Conservation (phyloP, 2,888 invertebrate species). For the Latheticus oryzae region DNA sequence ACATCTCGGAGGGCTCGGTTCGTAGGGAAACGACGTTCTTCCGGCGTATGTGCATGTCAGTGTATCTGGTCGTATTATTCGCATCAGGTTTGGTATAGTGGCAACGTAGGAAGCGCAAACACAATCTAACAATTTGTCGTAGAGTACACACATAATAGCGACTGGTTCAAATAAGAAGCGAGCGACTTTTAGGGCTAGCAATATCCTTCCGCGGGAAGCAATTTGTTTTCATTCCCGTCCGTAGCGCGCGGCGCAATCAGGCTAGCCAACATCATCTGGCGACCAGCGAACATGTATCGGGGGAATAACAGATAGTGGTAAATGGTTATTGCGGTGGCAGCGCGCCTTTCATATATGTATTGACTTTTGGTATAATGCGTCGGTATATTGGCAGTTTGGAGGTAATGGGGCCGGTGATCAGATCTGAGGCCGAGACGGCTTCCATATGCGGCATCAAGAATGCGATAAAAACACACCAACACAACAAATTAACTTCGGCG, state of each 20-base stretch:
- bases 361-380: constrained; percentile 64
- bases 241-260: constrained; percentile 50
- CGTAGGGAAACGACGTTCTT: constrained; percentile 34
- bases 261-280: constrained; percentile 60
- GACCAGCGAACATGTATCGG: constrained; percentile 60
- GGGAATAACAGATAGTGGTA: constrained; percentile 64
- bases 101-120: constrained; percentile 46
- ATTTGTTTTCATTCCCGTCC: constrained; percentile 64
- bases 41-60: constrained; percentile 26
- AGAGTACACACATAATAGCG: constrained; percentile 55
- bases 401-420: constrained; percentile 59
- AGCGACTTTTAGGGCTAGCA: constrained; percentile 59
- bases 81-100: constrained; percentile 15
- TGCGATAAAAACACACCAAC: constrained; percentile 60
- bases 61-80: constrained; percentile 17
- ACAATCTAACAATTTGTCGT: constrained; percentile 59
- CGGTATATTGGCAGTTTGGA: constrained; percentile 62
- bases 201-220: constrained; percentile 64
- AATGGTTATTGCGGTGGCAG: constrained; percentile 62
- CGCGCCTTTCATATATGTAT: constrained; percentile 59
- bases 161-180: constrained; percentile 55
- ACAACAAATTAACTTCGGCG: constrained; percentile 61
- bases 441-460: constrained; percentile 55
- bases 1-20: constrained; percentile 22
- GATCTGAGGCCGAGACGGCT: constrained; percentile 50